Conservation (phyloP, 2,888 invertebrate species). For the Tanypteryx hageni region DNA sequence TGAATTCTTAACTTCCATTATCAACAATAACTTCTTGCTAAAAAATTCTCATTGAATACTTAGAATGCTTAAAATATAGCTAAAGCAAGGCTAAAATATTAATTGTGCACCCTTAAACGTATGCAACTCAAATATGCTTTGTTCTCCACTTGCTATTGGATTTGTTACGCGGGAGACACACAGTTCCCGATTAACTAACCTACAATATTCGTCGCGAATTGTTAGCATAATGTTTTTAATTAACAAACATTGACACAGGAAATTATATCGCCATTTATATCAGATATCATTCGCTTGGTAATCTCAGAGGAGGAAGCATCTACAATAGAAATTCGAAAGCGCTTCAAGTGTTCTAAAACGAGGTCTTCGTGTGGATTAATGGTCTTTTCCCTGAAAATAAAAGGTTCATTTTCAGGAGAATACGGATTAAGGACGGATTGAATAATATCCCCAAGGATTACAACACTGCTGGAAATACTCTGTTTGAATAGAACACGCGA, state of each 20-base stretch:
- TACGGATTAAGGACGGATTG: neutral
- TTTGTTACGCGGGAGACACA: neutral
- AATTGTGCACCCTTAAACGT: too few relatives aligned
- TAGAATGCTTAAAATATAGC: too few relatives aligned
- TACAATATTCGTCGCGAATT: neutral
- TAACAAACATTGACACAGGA: neutral
- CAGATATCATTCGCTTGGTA: neutral
- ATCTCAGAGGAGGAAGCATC: neutral
- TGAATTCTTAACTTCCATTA: too few relatives aligned
- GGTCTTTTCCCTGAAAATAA: neutral
- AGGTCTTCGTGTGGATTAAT: constrained; percentile 17
- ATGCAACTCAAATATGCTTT: too few relatives aligned
- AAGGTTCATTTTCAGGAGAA: neutral
- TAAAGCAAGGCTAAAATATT: too few relatives aligned
- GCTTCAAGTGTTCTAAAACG: neutral
- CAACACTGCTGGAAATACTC: neutral
- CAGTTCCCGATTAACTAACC: neutral
- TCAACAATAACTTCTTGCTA: too few relatives aligned
- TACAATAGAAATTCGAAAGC: neutral
- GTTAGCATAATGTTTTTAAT: neutral
- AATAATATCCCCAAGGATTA: constrained; percentile 5
- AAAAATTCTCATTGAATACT: too few relatives aligned
- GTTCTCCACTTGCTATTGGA: neutral
- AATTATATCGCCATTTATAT: neutral
- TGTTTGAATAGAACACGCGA: too few relatives aligned